Conservation (phyloP, 30 jellyfish, hydroid and myxozoan genomes). For the Phacellophora camtschatica region DNA sequence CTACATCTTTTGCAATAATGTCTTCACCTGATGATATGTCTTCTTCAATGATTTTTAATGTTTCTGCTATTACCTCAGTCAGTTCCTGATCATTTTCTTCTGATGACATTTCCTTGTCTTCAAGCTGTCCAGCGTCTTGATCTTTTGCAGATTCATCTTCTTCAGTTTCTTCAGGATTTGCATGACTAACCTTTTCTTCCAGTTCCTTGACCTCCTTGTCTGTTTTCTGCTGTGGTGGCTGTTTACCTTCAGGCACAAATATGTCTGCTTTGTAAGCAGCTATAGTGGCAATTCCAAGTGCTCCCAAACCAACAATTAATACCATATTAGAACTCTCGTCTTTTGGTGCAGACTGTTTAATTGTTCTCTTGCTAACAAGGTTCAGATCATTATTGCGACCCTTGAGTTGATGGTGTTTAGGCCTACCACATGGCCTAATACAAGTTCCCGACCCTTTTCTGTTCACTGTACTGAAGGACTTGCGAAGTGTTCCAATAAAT, state of each 20-base stretch:
- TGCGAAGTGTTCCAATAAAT: constrained; percentile 9
- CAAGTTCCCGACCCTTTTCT: neutral
- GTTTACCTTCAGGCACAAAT: neutral
- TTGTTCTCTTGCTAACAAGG: neutral
- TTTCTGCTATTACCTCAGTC: no score
- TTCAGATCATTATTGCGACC: neutral
- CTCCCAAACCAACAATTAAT: constrained; percentile 60
- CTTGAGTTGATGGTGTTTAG: no score
- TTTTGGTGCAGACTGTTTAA: neutral
- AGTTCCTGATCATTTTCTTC: no score
- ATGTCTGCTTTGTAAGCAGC: neutral
- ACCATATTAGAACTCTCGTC: constrained; percentile 7
- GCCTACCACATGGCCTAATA: neutral
- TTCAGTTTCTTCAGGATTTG: neutral
- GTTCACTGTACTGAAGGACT: constrained; percentile 9
- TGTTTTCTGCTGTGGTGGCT: neutral
- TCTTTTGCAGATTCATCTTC: neutral
- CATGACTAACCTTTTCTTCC: no score
- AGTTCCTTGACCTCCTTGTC: neutral
- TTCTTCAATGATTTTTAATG: no score
- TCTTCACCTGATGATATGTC: neutral
- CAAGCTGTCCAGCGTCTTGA: no score
- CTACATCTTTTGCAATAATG: neutral
- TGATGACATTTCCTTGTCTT: no score
- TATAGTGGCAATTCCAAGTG: constrained; percentile 45